Evolutionary conservation across 2,113 vertebrate species (phyloP).

Genomic region (Lophura nycthemera): DNA sequence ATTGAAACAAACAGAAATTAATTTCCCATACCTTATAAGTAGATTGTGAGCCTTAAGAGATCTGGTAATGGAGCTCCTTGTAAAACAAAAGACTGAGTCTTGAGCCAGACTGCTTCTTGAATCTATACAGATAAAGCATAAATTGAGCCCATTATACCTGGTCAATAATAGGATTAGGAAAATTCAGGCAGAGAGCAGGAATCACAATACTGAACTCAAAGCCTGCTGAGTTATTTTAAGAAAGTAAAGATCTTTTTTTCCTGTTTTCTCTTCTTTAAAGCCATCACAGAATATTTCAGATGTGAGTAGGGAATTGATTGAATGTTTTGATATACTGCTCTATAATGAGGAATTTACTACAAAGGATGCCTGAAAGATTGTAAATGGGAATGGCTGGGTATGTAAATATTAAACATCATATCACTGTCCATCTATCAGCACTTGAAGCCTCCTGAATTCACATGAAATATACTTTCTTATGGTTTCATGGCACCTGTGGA

Average conservation of each 20-base stretch:
- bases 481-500: background rate
- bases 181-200: background rate
- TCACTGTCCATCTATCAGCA: background rate
- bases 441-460: background rate
- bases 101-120: background rate
- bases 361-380: background rate
- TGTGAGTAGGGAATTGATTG: background rate
- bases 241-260: background rate
- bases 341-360: background rate
- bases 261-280: background rate
- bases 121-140: background rate
- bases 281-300: background rate
- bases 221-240: conserved; percentile 14
- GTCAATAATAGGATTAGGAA: background rate
- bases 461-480: background rate
- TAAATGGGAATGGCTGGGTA: background rate
- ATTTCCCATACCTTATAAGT: background rate
- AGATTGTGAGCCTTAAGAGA: background rate
- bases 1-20: background rate
- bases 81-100: background rate
- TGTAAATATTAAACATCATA: background rate
- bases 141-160: background rate
- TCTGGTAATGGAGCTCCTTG: background rate
- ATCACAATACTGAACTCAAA: background rate
- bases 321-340: background rate